Percentiles rank a stretch among this genome's conserved stretches.
These are phyloP conservation scores for Ceratina calcarata DNA, from an alignment of 1,140 invertebrate species.

Conservation along the genomic window DNA sequence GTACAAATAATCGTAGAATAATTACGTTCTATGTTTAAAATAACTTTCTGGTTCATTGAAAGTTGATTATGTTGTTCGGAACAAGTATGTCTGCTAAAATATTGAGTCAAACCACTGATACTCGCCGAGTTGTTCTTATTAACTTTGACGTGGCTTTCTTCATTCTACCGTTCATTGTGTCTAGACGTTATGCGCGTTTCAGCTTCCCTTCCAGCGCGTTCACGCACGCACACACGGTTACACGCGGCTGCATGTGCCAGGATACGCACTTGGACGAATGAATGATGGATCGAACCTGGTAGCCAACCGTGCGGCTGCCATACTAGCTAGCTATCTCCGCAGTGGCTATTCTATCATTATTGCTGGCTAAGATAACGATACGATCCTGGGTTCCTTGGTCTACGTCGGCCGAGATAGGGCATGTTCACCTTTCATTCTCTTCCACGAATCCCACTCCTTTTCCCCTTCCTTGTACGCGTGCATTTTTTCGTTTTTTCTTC, in stretches of 20 bases:
- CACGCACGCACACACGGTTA: constrained; percentile 40
- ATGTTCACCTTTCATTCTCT: constrained; percentile 17
- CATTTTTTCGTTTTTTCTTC: constrained; percentile 21
- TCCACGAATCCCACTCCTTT: neutral
- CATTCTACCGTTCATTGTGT: constrained; percentile 2
- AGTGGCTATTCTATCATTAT: constrained; percentile 60
- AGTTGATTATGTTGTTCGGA: too few relatives aligned
- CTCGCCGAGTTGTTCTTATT: too few relatives aligned
- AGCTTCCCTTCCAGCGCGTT: constrained; percentile 39
- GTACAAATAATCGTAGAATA: too few relatives aligned
- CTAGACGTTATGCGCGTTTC: constrained; percentile 33
- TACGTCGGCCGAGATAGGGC: constrained; percentile 52
- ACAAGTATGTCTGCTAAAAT: too few relatives aligned
- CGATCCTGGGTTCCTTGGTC: constrained; percentile 13
- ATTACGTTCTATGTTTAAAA: too few relatives aligned
- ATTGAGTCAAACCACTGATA: too few relatives aligned
- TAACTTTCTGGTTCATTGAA: too few relatives aligned
- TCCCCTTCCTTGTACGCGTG: neutral
- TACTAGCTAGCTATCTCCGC: neutral
- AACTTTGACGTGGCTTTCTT: too few relatives aligned
- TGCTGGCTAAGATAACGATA: constrained; percentile 40
- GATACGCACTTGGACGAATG: constrained; percentile 54
- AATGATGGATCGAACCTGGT: constrained; percentile 58
- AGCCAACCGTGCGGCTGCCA: too few relatives aligned
- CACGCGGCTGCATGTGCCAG: constrained; percentile 46